Evolutionary conservation across 1,140 invertebrate genomes (phyloP).

Genomic region (Propsilocerus akamusi): DNA sequence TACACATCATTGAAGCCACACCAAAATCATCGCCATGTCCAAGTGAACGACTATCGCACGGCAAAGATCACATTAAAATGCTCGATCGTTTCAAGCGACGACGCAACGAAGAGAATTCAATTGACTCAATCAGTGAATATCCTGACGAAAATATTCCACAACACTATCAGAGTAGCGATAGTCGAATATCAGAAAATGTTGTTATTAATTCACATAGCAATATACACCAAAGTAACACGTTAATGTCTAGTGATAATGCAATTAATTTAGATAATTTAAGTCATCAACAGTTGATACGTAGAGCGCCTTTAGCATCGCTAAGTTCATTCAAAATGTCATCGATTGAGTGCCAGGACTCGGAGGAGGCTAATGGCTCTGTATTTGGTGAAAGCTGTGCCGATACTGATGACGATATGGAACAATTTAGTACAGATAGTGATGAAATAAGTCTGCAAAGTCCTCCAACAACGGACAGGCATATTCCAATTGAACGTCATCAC

Average conservation of each 20-base stretch:
- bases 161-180: not conserved
- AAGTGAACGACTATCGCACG: slow-evolving; percentile 32
- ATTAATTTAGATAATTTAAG: slow-evolving; percentile 13
- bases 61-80: slow-evolving; percentile 5
- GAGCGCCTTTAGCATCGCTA: slow-evolving; percentile 57
- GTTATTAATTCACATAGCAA: not conserved
- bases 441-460: slow-evolving; percentile 18
- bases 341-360: slow-evolving; percentile 43
- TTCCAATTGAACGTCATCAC: not conserved
- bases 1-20: slow-evolving; percentile 57
- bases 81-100: not conserved
- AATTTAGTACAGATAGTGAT: slow-evolving; percentile 61
- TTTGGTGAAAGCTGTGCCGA: slow-evolving; percentile 38
- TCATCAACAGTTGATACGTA: slow-evolving; percentile 16
- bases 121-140: not conserved
- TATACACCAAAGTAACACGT: slow-evolving; percentile 1
- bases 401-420: slow-evolving; percentile 61
- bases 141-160: not conserved
- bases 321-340: slow-evolving; percentile 50
- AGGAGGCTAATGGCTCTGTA: slow-evolving; percentile 47
- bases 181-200: not conserved
- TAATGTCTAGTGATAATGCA: slow-evolving; percentile 5
- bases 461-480: not conserved
- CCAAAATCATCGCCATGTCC: slow-evolving; percentile 61
- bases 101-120: not conserved